Conservation (phyloP, 2,888 invertebrate species). For the Yponomeuta cagnagella region DNA sequence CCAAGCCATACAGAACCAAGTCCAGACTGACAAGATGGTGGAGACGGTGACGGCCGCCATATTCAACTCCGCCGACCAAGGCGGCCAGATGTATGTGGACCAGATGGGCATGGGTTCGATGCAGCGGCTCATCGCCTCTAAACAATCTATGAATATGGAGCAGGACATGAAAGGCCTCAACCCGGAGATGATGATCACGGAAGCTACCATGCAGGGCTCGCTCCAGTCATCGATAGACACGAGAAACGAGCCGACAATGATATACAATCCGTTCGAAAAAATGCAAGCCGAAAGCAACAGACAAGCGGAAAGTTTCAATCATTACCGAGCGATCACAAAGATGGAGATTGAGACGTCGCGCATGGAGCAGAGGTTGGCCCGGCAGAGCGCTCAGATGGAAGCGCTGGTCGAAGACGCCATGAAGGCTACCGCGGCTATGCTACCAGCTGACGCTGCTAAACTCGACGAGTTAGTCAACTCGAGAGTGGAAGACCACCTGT, state of each 20-base stretch:
- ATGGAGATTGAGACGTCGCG: constrained; percentile 53
- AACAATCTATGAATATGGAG: constrained; percentile 25
- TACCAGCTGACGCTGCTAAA: constrained; percentile 53
- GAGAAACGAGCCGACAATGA: constrained; percentile 22
- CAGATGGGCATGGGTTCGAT: constrained; percentile 41
- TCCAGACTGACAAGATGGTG: constrained; percentile 71
- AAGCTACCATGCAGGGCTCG: neutral
- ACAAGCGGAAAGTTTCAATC: constrained; percentile 46
- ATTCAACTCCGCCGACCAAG: constrained; percentile 57
- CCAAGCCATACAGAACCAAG: constrained; percentile 67
- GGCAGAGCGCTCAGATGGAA: constrained; percentile 65
- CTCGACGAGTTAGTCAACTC: constrained; percentile 78
- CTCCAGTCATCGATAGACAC: neutral
- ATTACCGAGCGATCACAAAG: constrained; percentile 56
- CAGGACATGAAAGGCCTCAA: constrained; percentile 51
- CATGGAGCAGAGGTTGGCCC: constrained; percentile 48
- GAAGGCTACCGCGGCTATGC: constrained; percentile 61
- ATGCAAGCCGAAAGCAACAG: constrained; percentile 28
- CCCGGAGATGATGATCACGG: constrained; percentile 48
- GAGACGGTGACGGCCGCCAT: constrained; percentile 70
- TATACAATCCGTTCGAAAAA: constrained; percentile 34
- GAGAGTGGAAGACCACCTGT: constrained; percentile 61
- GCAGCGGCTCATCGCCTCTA: constrained; percentile 50
- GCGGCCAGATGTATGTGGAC: constrained; percentile 50
- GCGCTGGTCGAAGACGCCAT: constrained; percentile 67